A percentile compares a stretch with the other conserved stretches of the same genome.
These are phyloP conservation scores for Willowsia nigromaculata DNA, from an alignment of 2,888 invertebrate species.

Conservation along the genomic window DNA sequence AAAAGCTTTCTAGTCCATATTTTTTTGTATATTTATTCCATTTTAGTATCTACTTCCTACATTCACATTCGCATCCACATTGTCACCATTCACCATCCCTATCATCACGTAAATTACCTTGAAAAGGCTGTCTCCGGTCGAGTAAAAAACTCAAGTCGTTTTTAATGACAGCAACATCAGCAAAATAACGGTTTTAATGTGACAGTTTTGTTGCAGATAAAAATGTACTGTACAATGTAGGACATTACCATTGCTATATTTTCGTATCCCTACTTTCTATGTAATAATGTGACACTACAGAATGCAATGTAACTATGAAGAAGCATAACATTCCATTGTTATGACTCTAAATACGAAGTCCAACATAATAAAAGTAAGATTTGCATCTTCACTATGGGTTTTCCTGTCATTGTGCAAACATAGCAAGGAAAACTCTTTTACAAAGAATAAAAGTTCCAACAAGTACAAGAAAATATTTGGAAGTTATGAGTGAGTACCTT, in stretches of 20 bases:
- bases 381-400: background rate
- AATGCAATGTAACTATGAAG: background rate
- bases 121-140: background rate
- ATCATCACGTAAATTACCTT: conserved; percentile 19
- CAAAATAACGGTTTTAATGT: background rate
- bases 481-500: background rate
- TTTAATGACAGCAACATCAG: background rate
- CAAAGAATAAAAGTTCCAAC: background rate
- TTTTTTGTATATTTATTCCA: background rate
- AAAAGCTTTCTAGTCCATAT: background rate
- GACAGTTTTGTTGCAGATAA: background rate
- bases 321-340: too few species aligned
- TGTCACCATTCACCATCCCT: background rate
- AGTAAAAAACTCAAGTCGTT: background rate
- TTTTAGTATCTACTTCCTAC: too few species aligned
- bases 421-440: background rate
- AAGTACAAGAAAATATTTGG: background rate
- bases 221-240: background rate
- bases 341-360: background rate
- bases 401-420: background rate
- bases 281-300: background rate
- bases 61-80: background rate
- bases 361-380: background rate
- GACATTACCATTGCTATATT: background rate
- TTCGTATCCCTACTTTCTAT: background rate